Conservation (phyloP, 2,888 invertebrate genomes). For the Troides aeacus region DNA sequence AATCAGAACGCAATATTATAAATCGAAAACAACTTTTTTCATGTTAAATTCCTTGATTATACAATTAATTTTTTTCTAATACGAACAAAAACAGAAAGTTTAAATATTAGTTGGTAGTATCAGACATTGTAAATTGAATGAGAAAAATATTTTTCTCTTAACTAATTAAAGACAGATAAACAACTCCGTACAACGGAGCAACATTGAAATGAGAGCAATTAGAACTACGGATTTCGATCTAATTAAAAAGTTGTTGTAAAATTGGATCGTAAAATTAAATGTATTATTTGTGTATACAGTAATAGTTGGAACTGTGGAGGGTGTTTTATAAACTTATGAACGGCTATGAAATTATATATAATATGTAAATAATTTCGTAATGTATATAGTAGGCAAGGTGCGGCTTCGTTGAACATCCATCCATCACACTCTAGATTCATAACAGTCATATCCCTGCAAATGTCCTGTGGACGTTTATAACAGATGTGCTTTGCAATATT, state of each 20-base stretch:
- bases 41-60: too few relatives aligned
- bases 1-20: too few relatives aligned
- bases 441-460: slow-evolving; percentile 63
- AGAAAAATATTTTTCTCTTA: not conserved
- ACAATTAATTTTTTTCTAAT: too few relatives aligned
- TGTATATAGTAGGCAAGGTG: slow-evolving; percentile 37
- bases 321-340: not conserved
- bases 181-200: not conserved
- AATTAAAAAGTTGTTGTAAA: not conserved
- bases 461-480: slow-evolving; percentile 58
- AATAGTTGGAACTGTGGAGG: too few relatives aligned
- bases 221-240: slow-evolving; percentile 2
- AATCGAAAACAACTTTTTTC: too few relatives aligned
- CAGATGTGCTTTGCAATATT: slow-evolving; percentile 54
- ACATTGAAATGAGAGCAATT: not conserved
- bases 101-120: too few relatives aligned
- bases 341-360: not conserved
- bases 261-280: not conserved
- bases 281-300: not conserved
- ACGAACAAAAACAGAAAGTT: too few relatives aligned
- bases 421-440: slow-evolving; percentile 72
- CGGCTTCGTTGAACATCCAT: slow-evolving; percentile 54
- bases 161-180: not conserved
- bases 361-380: slow-evolving; percentile 35
- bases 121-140: not conserved